These are phyloP conservation scores for Alectura lathami DNA, from an alignment of 2,113 vertebrate species.

Conservation along the genomic window DNA sequence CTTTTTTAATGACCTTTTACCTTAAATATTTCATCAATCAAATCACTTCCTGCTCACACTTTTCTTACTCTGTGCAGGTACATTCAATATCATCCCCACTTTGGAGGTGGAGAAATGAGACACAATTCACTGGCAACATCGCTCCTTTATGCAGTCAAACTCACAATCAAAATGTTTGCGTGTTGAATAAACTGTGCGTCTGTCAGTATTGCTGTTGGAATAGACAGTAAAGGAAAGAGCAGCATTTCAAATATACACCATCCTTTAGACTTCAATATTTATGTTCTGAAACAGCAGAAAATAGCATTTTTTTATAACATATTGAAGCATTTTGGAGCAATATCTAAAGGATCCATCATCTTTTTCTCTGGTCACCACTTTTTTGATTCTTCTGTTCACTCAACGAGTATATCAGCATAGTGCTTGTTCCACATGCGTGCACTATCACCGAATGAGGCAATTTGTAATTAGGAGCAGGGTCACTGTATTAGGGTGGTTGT, in stretches of 20 bases:
- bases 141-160: not conserved
- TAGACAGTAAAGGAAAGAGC: not conserved
- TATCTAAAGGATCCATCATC: not conserved
- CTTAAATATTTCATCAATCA: not conserved
- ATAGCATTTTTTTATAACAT: not conserved
- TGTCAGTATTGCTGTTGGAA: not conserved
- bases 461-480: not conserved
- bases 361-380: not conserved
- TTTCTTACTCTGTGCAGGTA: not conserved
- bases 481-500: not conserved
- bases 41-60: not conserved
- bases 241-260: not conserved
- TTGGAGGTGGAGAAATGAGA: not conserved
- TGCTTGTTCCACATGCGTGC: not conserved
- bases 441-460: not conserved
- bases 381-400: not conserved
- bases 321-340: not conserved
- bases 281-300: not conserved
- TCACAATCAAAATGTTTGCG: conserved; percentile 10
- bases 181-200: conserved; percentile 24
- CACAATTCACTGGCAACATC: not conserved
- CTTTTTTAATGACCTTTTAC: not conserved
- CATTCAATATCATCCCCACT: not conserved
- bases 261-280: not conserved
- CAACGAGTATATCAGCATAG: not conserved